phyloP scores from a whole-genome alignment of 2,888 invertebrate species.

The Acheta domesticus region DNA sequence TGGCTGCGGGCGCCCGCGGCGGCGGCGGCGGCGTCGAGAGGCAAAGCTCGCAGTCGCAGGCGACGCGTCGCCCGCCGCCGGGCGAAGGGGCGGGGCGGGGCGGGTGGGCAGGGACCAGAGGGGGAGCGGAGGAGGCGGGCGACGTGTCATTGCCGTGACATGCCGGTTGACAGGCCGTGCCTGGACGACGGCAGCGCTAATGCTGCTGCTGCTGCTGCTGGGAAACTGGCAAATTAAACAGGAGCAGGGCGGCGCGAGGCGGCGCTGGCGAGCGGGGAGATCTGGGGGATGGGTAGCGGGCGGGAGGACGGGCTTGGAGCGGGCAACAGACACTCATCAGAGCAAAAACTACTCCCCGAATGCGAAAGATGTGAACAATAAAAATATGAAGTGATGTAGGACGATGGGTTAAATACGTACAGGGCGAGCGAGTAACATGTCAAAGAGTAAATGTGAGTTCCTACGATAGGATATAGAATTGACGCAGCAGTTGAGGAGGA shows the following conservation, averaged over 20 bases:
- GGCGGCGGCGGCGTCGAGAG: neutral
- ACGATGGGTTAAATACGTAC: neutral
- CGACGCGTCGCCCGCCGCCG: neutral
- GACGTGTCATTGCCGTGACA: slow-evolving; percentile 24
- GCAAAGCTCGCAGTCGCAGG: slow-evolving; percentile 3
- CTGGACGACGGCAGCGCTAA: slow-evolving; percentile 31
- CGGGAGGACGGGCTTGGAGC: neutral
- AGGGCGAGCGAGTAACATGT: neutral
- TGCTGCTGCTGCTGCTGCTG: neutral
- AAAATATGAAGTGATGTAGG: neutral
- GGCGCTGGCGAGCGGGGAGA: slow-evolving; percentile 24
- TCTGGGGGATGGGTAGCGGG: neutral
- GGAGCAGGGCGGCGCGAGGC: neutral
- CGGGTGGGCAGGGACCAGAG: neutral
- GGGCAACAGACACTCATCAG: neutral
- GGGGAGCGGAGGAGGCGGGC: neutral
- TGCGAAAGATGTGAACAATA: too few relatives aligned
- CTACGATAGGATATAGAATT: too few relatives aligned
- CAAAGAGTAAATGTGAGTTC: neutral
- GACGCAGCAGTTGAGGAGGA: too few relatives aligned
- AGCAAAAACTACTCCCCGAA: too few relatives aligned
- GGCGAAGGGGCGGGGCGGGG: neutral
- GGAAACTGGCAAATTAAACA: slow-evolving; percentile 19
- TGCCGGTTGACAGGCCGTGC: slow-evolving; percentile 30
- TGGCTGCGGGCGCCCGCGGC: neutral